Base-by-base conservation (phyloP, 2,888 invertebrate genomes). In the Metalampra italica region DNA sequence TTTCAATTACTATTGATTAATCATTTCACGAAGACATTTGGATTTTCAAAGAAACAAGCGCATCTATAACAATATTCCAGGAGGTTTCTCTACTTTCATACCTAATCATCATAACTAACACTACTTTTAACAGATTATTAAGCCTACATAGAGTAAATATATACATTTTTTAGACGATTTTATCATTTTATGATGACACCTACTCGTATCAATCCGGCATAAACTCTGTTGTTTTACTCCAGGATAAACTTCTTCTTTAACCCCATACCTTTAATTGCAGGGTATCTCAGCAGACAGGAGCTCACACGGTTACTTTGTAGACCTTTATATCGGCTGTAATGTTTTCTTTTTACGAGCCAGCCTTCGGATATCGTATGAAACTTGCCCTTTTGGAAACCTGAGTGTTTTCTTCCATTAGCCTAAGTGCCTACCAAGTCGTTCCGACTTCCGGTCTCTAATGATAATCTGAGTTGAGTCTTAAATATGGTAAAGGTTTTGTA, bases 391-490 rank as follows among this genome's bases (percentile, higher is more conserved):
- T 61, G 64, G 55, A 56, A 62, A 57, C 57, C 58, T 54, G 62
- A 71, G 72, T 69, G 71, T 66, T 71, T 69, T 67, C 66, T 65
- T 62, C 72, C 73, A 74, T 72, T 72, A 74, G 54, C 56, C 59
- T 64, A 65, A 71, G 65, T 68, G 65, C 59, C 49, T 52, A 57
- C 30, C 45, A 45, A 50, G 55, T 53, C 56, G 53, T 61, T 61
- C 51, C 59, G 56, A 61, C 59, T 63, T 57, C 56, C 43, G 43
- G 46, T 47, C 54, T 57, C 52, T 59, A 59, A 59, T 57, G 55
- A 56, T 69, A 64, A 49, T 60, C 59, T 64, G 55, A 63, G 59
- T 58, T 62, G 56, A 64, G 59, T 58, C 60, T 58, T 57, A 59
- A 46, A 46, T 46, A 42, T 47, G 42, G 42, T 36, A 44, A 44